phyloP scores from a whole-genome alignment of 2,113 vertebrate genomes.

The Zosterops pallidus region DNA sequence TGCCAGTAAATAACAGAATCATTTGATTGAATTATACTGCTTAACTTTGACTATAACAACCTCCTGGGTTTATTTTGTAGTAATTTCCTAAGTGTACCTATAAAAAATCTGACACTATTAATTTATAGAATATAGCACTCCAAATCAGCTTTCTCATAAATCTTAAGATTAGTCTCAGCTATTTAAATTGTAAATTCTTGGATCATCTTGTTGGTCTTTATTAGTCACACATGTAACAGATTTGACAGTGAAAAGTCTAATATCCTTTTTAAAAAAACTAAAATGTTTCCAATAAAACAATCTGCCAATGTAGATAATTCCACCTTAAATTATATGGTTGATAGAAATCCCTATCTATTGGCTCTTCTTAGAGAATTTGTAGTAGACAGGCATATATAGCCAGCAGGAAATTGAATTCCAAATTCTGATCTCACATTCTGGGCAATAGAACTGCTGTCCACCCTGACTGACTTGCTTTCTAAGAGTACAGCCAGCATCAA shows the following conservation, averaged over 20 bases:
- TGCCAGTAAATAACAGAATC: conserved; percentile 44
- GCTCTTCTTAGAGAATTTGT: not conserved
- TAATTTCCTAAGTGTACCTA: conserved; percentile 38
- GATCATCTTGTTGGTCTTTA: conserved; percentile 20
- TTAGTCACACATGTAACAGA: conserved; percentile 2
- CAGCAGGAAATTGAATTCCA: not conserved
- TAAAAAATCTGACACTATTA: conserved; percentile 53
- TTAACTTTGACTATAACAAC: not conserved
- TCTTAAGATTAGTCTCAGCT: conserved; percentile 48
- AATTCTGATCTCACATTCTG: not conserved
- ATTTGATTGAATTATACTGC: conserved; percentile 28
- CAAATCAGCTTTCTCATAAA: conserved; percentile 58
- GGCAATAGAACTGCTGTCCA: not conserved
- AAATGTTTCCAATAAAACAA: not conserved
- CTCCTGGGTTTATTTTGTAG: conserved; percentile 27
- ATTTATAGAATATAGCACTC: conserved; percentile 50
- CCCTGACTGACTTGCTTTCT: not conserved
- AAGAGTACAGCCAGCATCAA: not conserved
- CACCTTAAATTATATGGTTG: not conserved
- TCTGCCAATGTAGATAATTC: not conserved
- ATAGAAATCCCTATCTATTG: not conserved
- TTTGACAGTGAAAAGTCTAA: not conserved
- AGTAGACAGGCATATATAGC: not conserved
- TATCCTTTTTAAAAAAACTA: not conserved
- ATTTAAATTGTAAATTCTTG: conserved; percentile 45